Conservation (phyloP, 2,797 vertebrate species). For the Chromobotia macracanthus region DNA sequence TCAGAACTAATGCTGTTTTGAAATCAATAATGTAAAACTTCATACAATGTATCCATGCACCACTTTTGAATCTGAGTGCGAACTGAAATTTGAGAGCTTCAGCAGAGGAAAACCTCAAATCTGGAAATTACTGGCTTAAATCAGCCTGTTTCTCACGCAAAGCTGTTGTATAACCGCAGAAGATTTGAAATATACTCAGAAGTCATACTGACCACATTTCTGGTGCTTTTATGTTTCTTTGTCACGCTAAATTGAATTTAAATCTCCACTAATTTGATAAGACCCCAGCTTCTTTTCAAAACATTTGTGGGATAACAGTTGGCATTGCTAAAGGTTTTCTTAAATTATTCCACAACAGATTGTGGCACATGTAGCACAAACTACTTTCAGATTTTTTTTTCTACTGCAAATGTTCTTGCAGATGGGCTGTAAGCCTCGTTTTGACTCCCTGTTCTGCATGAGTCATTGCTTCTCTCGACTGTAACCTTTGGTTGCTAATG, state of each 20-base stretch:
- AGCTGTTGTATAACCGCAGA: neutral
- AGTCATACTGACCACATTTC: neutral
- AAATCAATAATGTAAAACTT: no score
- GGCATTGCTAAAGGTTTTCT: neutral
- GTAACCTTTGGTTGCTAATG: slow-evolving; percentile 45
- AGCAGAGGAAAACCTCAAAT: no score
- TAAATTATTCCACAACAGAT: slow-evolving; percentile 8
- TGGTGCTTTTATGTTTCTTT: neutral
- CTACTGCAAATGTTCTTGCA: slow-evolving; percentile 15
- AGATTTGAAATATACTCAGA: neutral
- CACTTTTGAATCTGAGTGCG: neutral
- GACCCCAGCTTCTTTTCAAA: neutral
- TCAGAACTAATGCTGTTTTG: no score
- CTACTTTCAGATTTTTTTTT: slow-evolving; percentile 30
- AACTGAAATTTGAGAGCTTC: neutral
- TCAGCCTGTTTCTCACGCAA: neutral
- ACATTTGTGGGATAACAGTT: neutral
- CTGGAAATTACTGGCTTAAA: no score
- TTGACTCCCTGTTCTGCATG: slow-evolving; percentile 26
- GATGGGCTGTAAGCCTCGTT: slow-evolving; percentile 4
- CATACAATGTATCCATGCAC: no score
- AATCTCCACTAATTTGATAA: slow-evolving; percentile 12
- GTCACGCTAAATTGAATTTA: neutral
- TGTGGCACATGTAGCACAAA: slow-evolving; percentile 13
- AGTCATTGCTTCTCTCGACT: slow-evolving; percentile 29